phyloP scores from a whole-genome alignment of 2,113 vertebrate genomes.

The Leucopsar rothschildi region DNA sequence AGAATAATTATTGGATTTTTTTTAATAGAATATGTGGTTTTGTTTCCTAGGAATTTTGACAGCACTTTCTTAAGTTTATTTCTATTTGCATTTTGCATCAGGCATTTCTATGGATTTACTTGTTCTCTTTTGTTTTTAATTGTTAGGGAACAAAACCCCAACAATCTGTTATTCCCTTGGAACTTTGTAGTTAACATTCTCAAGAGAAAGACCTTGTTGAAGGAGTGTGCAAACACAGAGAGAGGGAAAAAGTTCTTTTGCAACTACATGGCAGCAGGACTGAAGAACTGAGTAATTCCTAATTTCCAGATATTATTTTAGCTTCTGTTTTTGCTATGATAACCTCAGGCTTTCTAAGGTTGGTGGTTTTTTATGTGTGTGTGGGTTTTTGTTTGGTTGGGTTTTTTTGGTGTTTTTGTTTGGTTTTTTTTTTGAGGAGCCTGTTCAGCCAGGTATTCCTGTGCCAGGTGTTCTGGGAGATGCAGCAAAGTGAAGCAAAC shows the following conservation, averaged over 20 bases:
- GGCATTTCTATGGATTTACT: neutral
- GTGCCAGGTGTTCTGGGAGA: neutral
- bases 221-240: neutral
- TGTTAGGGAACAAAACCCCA: neutral
- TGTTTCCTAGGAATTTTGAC: neutral
- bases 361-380: neutral
- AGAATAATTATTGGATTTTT: neutral
- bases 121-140: neutral
- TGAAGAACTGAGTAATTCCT: neutral
- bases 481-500: neutral
- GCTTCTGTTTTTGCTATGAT: neutral
- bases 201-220: neutral
- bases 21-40: neutral
- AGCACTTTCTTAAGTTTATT: neutral
- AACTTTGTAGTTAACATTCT: neutral
- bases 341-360: rapidly evolving
- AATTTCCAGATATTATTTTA: neutral
- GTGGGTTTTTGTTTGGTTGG: neutral
- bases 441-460: neutral
- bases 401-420: neutral
- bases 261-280: neutral
- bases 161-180: neutral
- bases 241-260: neutral
- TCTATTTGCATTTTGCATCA: neutral
- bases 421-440: neutral